Conservation (phyloP, 1,140 invertebrate species). For the Paramacrobiotus metropolitanus region DNA sequence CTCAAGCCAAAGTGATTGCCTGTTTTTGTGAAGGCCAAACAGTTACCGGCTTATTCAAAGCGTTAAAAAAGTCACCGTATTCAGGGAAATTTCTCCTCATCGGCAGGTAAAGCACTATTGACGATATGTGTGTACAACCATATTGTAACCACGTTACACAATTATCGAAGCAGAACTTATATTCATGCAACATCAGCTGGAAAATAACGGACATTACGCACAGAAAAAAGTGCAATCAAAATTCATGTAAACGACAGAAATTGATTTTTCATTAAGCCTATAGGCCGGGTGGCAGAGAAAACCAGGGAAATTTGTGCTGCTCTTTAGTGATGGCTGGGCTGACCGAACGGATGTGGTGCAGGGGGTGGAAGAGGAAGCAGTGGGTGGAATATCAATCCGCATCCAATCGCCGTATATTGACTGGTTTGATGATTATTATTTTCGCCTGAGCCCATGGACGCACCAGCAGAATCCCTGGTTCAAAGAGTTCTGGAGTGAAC, state of each 20-base stretch:
- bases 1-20: conserved; percentile 41
- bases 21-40: conserved; percentile 56
- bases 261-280: too few relatives aligned
- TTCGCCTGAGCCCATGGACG: conserved; percentile 33
- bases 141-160: too few relatives aligned
- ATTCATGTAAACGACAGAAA: too few relatives aligned
- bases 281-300: too few relatives aligned
- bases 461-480: conserved; percentile 51
- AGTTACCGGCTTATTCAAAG: conserved; percentile 38
- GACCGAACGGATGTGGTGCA: conserved; percentile 47
- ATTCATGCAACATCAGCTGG: too few relatives aligned
- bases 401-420: conserved; percentile 42
- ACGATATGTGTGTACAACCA: conserved; percentile 14
- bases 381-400: conserved; percentile 43
- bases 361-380: conserved; percentile 37
- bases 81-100: conserved; percentile 38
- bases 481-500: conserved; percentile 43
- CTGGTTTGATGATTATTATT: conserved; percentile 43
- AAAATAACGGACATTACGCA: too few relatives aligned
- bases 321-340: conserved; percentile 47
- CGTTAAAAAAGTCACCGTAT: conserved; percentile 34
- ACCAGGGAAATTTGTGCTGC: too few relatives aligned
- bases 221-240: too few relatives aligned
- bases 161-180: too few relatives aligned
- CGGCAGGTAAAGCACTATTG: conserved; percentile 32